Base-by-base conservation (phyloP, 2,888 invertebrate species). In the Lepidocyrtoides sp. region DNA sequence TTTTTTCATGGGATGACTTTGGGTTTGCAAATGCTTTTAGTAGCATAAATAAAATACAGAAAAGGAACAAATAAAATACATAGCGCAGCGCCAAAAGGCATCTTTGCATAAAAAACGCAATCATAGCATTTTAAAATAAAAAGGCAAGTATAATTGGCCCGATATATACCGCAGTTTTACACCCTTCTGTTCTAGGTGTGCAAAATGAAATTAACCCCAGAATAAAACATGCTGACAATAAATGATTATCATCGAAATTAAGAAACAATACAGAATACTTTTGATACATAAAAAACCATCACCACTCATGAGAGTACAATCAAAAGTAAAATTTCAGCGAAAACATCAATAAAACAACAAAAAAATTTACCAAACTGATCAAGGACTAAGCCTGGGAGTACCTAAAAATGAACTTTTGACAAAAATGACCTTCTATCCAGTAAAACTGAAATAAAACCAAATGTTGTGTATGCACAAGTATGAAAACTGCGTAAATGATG, bases 1-100 rank as follows among this genome's bases (percentile, higher is more conserved):
- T 69, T n/a, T 48, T 29, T 79, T 79, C 79, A 86, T 85, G 86
- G 85, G 89, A 89, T 89, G 89, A 89, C 89, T 89, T 89, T 89
- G 89, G 89, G 89, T 89, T 89, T 89, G 89, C 89, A 89, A 88
- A 83, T 83, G 72, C 72, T 36, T 57, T 20, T 75, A 63, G 89
- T 77, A 82, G 89, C 81, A 83, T 29, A 83, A 48, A 89, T 66
- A 36, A 72, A 89, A 69, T 66, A 81, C 51, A 82, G 60, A 54
- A 84, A 77, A 75, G 48, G 29, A 77, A 72, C 72, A 44, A 72
- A 48, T n/a, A 66, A 36, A 8, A 48, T 20, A 72, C 23, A 72
- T 12, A 41, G 69, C 69, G 69, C 41, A 72, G 69, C 69, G n/a
- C 41, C 69, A 20, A 72, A 41, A 72, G 69, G 41, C n/a, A 36